These are phyloP conservation scores for Pocillopora verrucosa DNA, from an alignment of 64 coral and sea anemone genomes.

Conservation along the genomic window DNA sequence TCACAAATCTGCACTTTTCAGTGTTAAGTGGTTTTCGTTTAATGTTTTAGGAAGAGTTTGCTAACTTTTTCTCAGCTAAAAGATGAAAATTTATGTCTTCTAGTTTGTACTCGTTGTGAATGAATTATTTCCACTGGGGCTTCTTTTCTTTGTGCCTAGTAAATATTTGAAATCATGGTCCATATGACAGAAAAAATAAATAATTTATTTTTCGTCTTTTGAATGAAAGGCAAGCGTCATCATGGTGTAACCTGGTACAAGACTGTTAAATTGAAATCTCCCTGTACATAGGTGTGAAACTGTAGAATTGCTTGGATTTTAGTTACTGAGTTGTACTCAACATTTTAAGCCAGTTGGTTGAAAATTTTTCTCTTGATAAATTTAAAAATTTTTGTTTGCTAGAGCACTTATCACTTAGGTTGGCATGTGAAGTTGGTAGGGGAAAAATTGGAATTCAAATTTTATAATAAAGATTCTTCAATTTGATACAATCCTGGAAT, in stretches of 20 bases:
- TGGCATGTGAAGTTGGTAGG: too few species aligned
- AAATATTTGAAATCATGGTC: constrained; percentile 50
- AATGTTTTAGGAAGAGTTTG: neutral
- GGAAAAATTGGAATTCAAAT: too few species aligned
- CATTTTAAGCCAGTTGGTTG: too few species aligned
- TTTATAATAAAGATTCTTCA: too few species aligned
- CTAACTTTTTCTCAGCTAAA: neutral
- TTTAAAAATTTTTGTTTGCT: too few species aligned
- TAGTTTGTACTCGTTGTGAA: constrained; percentile 8
- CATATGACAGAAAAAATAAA: constrained; percentile 34
- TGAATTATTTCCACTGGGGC: neutral
- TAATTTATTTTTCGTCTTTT: constrained; percentile 26
- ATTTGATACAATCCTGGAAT: too few species aligned
- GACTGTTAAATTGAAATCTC: neutral
- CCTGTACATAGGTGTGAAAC: neutral
- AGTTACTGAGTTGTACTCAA: too few species aligned
- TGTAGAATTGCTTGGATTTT: neutral
- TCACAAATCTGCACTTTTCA: neutral
- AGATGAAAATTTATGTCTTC: neutral
- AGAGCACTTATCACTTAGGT: too few species aligned
- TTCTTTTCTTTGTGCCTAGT: constrained; percentile 43
- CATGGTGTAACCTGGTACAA: neutral
- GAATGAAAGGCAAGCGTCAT: neutral
- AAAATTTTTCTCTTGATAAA: too few species aligned
- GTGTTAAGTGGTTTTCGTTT: neutral